These are phyloP conservation scores for Tachina fera DNA, from an alignment of 2,888 invertebrate genomes.

Conservation along the genomic window DNA sequence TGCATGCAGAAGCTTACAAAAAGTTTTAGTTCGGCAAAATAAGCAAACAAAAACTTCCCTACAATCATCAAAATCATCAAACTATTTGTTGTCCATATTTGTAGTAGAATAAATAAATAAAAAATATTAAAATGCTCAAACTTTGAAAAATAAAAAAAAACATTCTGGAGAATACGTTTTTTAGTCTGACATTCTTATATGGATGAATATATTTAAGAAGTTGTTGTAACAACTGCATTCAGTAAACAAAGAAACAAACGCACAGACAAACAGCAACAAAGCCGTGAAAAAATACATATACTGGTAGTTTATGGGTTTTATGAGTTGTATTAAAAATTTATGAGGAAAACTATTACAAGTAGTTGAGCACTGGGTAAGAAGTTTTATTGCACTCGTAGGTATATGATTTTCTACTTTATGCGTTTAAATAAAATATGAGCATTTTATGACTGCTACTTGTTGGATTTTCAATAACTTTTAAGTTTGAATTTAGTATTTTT, in stretches of 20 bases:
- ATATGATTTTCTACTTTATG: slow-evolving; percentile 28
- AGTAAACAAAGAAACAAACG: not conserved
- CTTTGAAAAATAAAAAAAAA: slow-evolving; percentile 35
- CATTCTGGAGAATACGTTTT: slow-evolving; percentile 48
- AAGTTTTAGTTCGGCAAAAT: slow-evolving; percentile 45
- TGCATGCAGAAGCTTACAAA: slow-evolving; percentile 26
- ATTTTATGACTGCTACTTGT: slow-evolving; percentile 42
- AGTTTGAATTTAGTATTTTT: not conserved
- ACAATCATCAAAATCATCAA: slow-evolving; percentile 53
- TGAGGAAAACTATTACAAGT: slow-evolving; percentile 51
- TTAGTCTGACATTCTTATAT: slow-evolving; percentile 30
- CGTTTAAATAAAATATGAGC: slow-evolving; percentile 39
- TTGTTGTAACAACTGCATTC: not conserved
- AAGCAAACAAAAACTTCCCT: slow-evolving; percentile 34
- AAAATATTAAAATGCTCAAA: slow-evolving; percentile 17
- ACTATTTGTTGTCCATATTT: slow-evolving; percentile 60
- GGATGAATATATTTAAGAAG: slow-evolving; percentile 51
- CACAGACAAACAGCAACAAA: not conserved
- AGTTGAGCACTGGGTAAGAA: not conserved
- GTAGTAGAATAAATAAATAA: slow-evolving; percentile 50
- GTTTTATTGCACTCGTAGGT: not conserved
- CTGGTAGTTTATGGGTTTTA: slow-evolving; percentile 35
- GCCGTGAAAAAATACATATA: not conserved
- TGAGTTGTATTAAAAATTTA: slow-evolving; percentile 57
- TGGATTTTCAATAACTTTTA: slow-evolving; percentile 35